Evolutionary conservation across 2,888 invertebrate species (phyloP), one percentile per base, ranked within the genome.

Genomic region (Hyalella azteca): DNA sequence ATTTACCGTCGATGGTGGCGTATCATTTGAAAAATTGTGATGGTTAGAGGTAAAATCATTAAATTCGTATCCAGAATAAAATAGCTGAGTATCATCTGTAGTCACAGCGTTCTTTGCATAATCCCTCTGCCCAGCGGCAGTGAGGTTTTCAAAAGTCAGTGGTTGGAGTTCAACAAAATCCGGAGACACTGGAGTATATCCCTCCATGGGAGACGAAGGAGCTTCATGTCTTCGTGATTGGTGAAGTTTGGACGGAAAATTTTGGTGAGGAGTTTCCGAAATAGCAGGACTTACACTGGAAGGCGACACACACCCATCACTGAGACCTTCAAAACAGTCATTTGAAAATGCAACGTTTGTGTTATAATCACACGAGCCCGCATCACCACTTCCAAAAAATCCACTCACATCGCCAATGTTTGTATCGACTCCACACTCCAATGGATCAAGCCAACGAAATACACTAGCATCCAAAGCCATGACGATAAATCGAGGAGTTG

Each of bases 381-480:
- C 32, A 36, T 66, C 66, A 29, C 29, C 66, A 7, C 66, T 36
- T 36, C 4, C 3, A 19, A 66, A 66, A 66, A 66, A 66, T 36
- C 36, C 66, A 66, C 66, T 66, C 11, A 66, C 29, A 66, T 66
- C 66, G 36, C 66, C 66, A 36, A 66, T 66, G 36, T 19, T 66
- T 66, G 36, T 36, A 15, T 66, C 66, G 19, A 66, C 66, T 66
- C 36, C 66, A 11, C 66, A 32, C 19, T 66, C 66, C 59, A 66
- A 22, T 4, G 81, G 79, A 39, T 73, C 77, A 5, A 73, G 49
- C 81, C 81, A 81, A 36, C 81, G 77, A 60, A 73, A 79, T 45
- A 81, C 73, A 48, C 81, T 59, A 2, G 81, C 79, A 36, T 81
- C 81, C 13, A 81, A 76, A 19, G 81, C 79, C 81, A 81, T 81